phyloP scores from a whole-genome alignment of 2,113 vertebrate genomes.

The Asarcornis scutulata region DNA sequence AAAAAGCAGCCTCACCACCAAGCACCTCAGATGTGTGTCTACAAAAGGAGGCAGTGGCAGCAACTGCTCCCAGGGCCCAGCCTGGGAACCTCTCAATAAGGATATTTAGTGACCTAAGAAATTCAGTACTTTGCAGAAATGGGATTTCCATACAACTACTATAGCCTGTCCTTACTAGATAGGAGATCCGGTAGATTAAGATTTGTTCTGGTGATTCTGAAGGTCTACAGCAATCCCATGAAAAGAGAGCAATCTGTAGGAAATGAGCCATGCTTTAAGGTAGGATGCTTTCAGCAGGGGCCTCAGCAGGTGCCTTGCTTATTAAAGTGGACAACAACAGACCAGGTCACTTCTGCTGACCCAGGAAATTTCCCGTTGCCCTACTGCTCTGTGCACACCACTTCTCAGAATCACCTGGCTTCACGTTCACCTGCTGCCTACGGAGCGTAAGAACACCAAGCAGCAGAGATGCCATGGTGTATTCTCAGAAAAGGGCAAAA shows the following conservation, averaged over 20 bases:
- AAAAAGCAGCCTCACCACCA: neutral
- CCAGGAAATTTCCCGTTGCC: neutral
- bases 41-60: neutral
- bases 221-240: fast-evolving
- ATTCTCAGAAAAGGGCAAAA: neutral
- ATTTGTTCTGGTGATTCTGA: neutral
- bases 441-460: fast-evolving
- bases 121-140: neutral
- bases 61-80: neutral
- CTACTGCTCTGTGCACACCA: neutral
- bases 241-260: neutral
- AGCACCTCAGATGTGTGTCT: neutral
- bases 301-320: neutral
- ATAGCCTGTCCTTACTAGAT: neutral
- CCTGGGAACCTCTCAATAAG: neutral
- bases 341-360: neutral
- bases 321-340: neutral
- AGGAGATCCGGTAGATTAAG: neutral
- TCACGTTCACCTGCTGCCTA: fast-evolving
- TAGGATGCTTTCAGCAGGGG: neutral
- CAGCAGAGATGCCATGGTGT: neutral
- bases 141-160: neutral
- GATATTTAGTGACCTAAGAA: neutral
- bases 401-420: neutral
- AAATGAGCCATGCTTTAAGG: neutral